Percentiles rank a stretch among this genome's conserved stretches.
phyloP scores from a whole-genome alignment of 2,113 vertebrate species.

The Apteryx owenii region DNA sequence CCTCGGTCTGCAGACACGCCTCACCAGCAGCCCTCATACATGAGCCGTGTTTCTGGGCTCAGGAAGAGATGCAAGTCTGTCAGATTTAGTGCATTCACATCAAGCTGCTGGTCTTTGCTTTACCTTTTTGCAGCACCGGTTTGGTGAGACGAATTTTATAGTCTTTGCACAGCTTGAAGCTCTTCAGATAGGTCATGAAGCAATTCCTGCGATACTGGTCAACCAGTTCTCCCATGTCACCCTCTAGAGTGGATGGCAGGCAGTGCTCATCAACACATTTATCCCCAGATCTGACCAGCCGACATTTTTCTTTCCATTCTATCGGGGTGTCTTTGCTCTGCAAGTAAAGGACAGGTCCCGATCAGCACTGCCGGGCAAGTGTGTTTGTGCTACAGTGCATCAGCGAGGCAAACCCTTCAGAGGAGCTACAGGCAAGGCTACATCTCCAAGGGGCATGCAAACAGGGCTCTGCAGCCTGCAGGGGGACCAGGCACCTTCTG shows the following conservation, averaged over 20 bases:
- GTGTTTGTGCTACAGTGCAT: rapidly evolving
- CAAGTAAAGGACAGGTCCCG: background rate
- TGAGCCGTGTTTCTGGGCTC: background rate
- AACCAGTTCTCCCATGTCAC: background rate
- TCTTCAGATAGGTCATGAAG: background rate
- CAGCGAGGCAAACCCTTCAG: background rate
- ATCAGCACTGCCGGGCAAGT: rapidly evolving
- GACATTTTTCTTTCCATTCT: background rate
- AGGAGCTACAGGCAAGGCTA: background rate
- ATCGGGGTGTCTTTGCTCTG: background rate
- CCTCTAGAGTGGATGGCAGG: background rate
- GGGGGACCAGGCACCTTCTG: background rate
- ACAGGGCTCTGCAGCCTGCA: no score
- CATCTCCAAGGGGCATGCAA: background rate
- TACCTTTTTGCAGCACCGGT: background rate
- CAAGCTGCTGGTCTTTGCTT: background rate
- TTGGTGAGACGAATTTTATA: background rate
- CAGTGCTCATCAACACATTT: background rate
- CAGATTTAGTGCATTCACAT: background rate
- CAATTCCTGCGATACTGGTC: background rate
- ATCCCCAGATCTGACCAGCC: background rate
- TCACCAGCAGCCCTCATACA: background rate
- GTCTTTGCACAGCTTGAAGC: background rate
- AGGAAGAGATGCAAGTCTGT: background rate
- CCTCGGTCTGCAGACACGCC: background rate